Evolutionary conservation across 1,140 invertebrate genomes (phyloP).

Genomic region (Brachionus calyciflorus): DNA sequence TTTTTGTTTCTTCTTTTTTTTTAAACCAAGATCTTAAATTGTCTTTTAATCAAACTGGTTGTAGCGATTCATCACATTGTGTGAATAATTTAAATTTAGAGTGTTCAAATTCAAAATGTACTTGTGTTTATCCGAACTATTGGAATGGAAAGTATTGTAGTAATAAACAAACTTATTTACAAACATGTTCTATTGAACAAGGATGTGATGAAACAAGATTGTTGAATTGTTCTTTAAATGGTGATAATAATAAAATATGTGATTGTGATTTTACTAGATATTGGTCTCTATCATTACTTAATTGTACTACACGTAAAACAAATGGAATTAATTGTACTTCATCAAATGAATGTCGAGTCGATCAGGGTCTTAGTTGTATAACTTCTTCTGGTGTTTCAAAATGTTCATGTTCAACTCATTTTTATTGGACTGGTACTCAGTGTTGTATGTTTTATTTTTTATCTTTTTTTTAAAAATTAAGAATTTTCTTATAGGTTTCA

Average conservation of each 20-base stretch:
- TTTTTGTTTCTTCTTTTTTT: neutral
- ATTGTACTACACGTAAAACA: neutral
- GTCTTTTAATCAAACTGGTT: neutral
- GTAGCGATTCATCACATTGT: slow-evolving; percentile 2
- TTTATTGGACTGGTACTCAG: neutral
- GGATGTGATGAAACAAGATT: slow-evolving; percentile 27
- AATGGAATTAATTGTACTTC: neutral
- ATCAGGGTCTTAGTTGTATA: neutral
- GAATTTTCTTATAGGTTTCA: neutral
- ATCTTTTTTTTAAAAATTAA: neutral
- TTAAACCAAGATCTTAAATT: neutral
- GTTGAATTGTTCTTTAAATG: neutral
- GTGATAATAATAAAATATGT: neutral
- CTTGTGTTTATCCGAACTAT: slow-evolving; percentile 23
- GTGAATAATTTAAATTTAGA: neutral
- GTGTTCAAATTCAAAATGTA: neutral
- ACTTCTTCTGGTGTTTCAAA: neutral
- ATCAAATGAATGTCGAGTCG: neutral
- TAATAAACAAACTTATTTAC: neutral
- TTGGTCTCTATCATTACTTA: neutral
- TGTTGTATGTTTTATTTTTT: neutral
- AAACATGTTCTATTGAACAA: slow-evolving; percentile 7
- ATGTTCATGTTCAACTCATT: neutral
- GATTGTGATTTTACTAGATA: neutral
- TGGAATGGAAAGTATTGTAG: slow-evolving; percentile 5